Evolutionary conservation across 2,797 vertebrate genomes (phyloP).

Genomic region (Setipinna tenuifilis): DNA sequence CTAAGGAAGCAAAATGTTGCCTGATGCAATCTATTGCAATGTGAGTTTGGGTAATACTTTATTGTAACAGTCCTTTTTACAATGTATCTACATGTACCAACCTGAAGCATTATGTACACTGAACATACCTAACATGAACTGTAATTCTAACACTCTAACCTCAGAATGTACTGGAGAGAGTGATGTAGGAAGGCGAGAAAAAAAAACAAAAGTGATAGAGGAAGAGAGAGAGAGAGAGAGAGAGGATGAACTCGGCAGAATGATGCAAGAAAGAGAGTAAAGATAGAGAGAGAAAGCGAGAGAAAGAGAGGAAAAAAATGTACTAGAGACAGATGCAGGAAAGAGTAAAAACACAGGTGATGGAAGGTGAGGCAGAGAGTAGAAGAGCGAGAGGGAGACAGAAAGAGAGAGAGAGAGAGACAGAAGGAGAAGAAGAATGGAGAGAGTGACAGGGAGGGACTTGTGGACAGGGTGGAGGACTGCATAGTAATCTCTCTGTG

Average conservation of each 20-base stretch:
- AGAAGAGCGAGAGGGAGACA: neutral
- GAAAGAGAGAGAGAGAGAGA: neutral
- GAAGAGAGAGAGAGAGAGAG: neutral
- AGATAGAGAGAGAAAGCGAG: neutral
- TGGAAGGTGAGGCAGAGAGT: neutral
- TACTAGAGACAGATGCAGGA: too few species aligned
- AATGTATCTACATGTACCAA: too few species aligned
- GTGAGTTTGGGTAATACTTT: too few species aligned
- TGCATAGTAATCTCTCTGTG: neutral
- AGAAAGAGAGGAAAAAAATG: neutral
- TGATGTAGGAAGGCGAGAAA: neutral
- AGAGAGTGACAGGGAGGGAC: neutral
- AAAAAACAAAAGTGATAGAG: neutral
- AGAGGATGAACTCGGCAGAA: neutral
- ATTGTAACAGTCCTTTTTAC: too few species aligned
- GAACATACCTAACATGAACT: too few species aligned
- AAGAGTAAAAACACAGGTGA: too few species aligned
- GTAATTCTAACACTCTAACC: too few species aligned
- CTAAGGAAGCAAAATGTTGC: too few species aligned
- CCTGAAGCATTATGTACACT: too few species aligned
- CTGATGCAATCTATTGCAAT: too few species aligned
- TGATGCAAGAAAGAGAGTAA: too few species aligned
- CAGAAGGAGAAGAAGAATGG: neutral
- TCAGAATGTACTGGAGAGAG: too few species aligned
- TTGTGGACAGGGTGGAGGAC: neutral